Evolutionary conservation across 2,113 vertebrate species (phyloP), one percentile per base, ranked within the genome.

Genomic region (Hepsetus odoe): DNA sequence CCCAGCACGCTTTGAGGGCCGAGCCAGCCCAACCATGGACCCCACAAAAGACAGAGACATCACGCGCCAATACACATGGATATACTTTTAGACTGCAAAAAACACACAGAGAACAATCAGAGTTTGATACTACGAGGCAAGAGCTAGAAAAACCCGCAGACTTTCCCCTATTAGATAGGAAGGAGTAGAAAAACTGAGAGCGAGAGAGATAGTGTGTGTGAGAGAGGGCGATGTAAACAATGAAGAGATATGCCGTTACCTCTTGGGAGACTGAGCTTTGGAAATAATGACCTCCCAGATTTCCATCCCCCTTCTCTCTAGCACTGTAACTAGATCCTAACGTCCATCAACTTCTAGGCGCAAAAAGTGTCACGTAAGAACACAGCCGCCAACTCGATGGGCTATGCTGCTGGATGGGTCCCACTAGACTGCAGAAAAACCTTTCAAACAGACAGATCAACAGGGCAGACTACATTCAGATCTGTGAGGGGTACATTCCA

Each of bases 211-310:
- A 82, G 68, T 77, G 80, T 77, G 73, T 68, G 80, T 83, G 82
- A 85, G 85, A 74, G 72, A 89, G 84, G 85, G 79, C 83, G 86
- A 85, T 87, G 84, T 87, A 86, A 88, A 91, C 92, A 92, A 93
- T 89, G 91, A 91, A 93, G 93, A 91, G 90, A 92, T 82, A 89
- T 89, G 76, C 83, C 85, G 75, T 85, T 83, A 89, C 82, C 89
- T 89, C 90, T 85, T 66, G 80, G 79, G 80, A 71, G 53, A 86
- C 35, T 71, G n/a, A 82, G 83, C 70, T 82, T 77, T 44, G 51
- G 67, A 78, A 82, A 85, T 38, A 72, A 72, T 66, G 58, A 79
- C 70, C 79, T 81, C 80, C 76, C 59, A 32, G 56, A 67, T 77
- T 82, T 72, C 72, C 77, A 75, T 56, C 58, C 38, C 59, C 75